Base-by-base conservation (phyloP, 2,113 vertebrate species). In the Oceanodroma tethys region DNA sequence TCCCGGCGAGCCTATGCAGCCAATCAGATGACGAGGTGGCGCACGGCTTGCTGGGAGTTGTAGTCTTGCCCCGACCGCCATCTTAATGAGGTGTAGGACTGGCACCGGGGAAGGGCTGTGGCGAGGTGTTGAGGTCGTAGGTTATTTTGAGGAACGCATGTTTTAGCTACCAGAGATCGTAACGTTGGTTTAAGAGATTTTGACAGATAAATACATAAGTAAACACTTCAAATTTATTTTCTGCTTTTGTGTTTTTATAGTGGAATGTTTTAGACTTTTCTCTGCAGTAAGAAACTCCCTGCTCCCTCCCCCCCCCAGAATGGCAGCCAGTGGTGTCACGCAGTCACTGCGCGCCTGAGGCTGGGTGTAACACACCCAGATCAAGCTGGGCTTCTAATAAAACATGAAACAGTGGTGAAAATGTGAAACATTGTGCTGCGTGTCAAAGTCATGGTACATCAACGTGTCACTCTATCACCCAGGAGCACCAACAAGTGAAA, bases 1-100 rank as follows among this genome's bases (percentile, higher is more conserved):
- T 65, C 4, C 3, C 5, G 6, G 4, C 2, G 0, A 8, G 4
- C 0, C 16, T 0, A 1, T 0, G 3, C 11, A 23, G 32, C 92
- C 92, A 72, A 84, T 88, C 73, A 65, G 34, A 40, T 43, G 21
- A 2, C 0, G 29, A 2, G 0, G 0, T 2, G 32, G 8, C 55
- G 63, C n/a, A 58, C 5, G 0, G 73, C 19, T 27, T 48, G 32
- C 47, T 67, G 93, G 94, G 94, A 88, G 10, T 42, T 89, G 92
- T 86, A 82, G 90, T 87, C 63, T 7, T 6, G 1, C 1, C 0
- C 1, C 8, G 2, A 3, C 32, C 52, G 40, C 83, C 90, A 90
- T 97, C 34, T 79, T 83, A 22, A 2, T 14, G 26, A 1, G 5
- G 1, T 0, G 0, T 0, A 3, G 15, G 10, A 0, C 1, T 4